Percentiles rank a stretch among this genome's conserved stretches.
Conservation (phyloP, 2,113 vertebrate species). For the Laticauda colubrina region DNA sequence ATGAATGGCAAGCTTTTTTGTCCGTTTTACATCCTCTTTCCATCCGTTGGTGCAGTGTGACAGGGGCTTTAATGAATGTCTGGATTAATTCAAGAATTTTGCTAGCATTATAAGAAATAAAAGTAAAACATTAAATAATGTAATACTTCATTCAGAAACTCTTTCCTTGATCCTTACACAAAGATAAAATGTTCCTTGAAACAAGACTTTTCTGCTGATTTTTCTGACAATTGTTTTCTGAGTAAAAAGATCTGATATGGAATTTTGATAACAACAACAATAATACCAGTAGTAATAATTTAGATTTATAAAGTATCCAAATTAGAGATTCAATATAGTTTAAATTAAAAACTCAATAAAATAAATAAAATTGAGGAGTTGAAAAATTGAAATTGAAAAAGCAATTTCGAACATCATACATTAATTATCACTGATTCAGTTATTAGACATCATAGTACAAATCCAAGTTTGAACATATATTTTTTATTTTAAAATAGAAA, state of each 20-base stretch:
- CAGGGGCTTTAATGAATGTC: slow-evolving; percentile 11
- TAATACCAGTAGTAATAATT: background rate
- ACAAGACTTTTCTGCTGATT: background rate
- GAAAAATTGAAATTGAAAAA: background rate
- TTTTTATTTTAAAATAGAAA: background rate
- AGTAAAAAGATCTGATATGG: background rate
- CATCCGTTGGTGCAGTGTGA: too few relatives aligned
- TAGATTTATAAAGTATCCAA: background rate
- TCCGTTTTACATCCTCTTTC: too few relatives aligned
- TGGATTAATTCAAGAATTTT: background rate
- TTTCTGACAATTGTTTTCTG: background rate
- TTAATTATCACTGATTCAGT: background rate
- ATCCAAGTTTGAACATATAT: background rate
- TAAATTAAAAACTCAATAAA: background rate
- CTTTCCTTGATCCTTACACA: background rate
- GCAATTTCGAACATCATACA: background rate
- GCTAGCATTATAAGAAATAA: fast-evolving
- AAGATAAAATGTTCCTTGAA: background rate
- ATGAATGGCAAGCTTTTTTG: too few relatives aligned
- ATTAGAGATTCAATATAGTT: background rate
- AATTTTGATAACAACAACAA: background rate
- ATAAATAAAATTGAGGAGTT: background rate
- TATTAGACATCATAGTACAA: background rate
- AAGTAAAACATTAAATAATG: background rate
- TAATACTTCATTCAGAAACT: background rate